phyloP scores from a whole-genome alignment of 2,113 vertebrate genomes.

The Macquaria ambigua region DNA sequence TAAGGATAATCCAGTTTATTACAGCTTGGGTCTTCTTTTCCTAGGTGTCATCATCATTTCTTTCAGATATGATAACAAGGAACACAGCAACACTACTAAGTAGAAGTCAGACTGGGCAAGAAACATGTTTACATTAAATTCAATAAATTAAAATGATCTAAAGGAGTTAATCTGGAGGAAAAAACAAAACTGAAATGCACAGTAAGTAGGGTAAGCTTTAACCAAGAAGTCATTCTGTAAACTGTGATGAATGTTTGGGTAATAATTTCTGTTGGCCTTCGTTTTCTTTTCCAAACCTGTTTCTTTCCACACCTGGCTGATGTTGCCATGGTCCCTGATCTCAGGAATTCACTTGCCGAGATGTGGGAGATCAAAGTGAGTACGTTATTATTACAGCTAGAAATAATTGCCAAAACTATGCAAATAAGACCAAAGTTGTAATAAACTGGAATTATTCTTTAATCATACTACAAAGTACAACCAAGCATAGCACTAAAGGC shows the following conservation, averaged over 20 bases:
- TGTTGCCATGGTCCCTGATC: neutral
- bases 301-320: neutral
- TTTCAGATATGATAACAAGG: neutral
- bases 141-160: neutral
- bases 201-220: neutral
- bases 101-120: neutral
- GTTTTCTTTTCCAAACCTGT: neutral
- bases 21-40: neutral
- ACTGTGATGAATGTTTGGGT: neutral
- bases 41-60: neutral
- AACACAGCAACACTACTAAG: neutral
- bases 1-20: conserved; percentile 5
- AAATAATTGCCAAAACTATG: neutral
- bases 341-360: neutral
- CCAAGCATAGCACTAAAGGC: neutral
- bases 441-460: conserved; percentile 26
- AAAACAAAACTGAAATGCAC: neutral
- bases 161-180: neutral
- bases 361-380: neutral
- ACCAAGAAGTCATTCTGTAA: neutral
- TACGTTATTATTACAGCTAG: neutral
- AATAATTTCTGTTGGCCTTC: neutral
- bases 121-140: neutral
- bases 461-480: neutral
- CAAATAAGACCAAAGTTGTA: conserved; percentile 10